Evolutionary conservation across 2,113 vertebrate species (phyloP).

Genomic region (Gulo gulo): DNA sequence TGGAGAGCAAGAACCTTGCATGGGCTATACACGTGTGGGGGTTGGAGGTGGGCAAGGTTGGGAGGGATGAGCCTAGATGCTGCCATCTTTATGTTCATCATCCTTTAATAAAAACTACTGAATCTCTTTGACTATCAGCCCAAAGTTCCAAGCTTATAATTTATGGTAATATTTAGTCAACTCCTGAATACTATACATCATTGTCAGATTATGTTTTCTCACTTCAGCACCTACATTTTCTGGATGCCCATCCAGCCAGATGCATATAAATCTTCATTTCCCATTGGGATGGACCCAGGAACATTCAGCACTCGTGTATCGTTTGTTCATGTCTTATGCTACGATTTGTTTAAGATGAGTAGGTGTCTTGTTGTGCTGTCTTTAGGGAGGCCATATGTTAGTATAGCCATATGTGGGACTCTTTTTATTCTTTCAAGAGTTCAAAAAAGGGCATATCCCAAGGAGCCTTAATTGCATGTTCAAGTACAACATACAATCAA

Average conservation of each 20-base stretch:
- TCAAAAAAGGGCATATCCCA: constrained; percentile 77
- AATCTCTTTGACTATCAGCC: background rate
- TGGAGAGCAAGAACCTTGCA: background rate
- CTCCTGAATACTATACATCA: background rate
- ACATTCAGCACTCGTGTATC: constrained; percentile 56
- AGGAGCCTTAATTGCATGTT: constrained; percentile 77
- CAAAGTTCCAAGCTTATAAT: constrained; percentile 3
- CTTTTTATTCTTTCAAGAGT: constrained; percentile 82
- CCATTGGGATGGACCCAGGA: background rate
- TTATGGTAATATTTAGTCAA: constrained; percentile 24
- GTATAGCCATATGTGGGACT: constrained; percentile 74
- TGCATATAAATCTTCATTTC: constrained; percentile 43
- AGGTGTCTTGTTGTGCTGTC: constrained; percentile 78
- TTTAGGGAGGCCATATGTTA: constrained; percentile 77
- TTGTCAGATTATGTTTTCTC: constrained; percentile 46
- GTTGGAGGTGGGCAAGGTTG: background rate
- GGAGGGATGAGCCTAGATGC: background rate
- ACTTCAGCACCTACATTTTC: constrained; percentile 19
- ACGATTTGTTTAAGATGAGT: constrained; percentile 77
- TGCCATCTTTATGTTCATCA: constrained; percentile 6
- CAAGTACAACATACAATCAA: constrained; percentile 77
- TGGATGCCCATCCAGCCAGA: background rate
- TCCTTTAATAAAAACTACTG: background rate
- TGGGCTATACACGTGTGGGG: background rate
- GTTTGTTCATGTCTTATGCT: constrained; percentile 75